Conservation (phyloP, 2,888 invertebrate genomes). For the Caprella mutica region DNA sequence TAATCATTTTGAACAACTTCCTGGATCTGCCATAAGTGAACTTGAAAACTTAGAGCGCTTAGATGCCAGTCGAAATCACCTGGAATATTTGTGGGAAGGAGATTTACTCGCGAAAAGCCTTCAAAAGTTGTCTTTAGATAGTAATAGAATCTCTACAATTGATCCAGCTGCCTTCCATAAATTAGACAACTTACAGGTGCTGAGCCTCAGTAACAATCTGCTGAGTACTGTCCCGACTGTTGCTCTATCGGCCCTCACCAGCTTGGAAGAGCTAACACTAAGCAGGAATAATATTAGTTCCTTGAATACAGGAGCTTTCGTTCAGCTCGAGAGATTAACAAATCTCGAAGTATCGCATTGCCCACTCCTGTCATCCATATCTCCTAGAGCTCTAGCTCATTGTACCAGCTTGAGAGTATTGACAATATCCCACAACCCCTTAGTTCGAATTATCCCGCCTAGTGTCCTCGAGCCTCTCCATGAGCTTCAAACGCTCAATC, state of each 20-base stretch:
- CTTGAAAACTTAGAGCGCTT: slow-evolving; percentile 11
- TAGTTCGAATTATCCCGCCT: slow-evolving; percentile 13
- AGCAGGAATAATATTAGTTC: slow-evolving; percentile 25
- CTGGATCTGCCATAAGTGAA: slow-evolving; percentile 19
- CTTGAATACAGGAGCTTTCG: slow-evolving; percentile 11
- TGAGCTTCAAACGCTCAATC: slow-evolving; percentile 21
- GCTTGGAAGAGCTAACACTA: slow-evolving; percentile 16
- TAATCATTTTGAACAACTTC: slow-evolving; percentile 23
- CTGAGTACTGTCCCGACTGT: slow-evolving; percentile 17
- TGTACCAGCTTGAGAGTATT: slow-evolving; percentile 19
- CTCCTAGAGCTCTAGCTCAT: slow-evolving; percentile 18
- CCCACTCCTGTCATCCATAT: slow-evolving; percentile 17
- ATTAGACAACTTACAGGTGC: slow-evolving; percentile 16
- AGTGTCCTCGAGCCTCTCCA: slow-evolving; percentile 18
- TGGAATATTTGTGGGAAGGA: slow-evolving; percentile 16
- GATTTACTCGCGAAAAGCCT: slow-evolving; percentile 16
- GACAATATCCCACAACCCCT: slow-evolving; percentile 26
- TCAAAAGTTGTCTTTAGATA: slow-evolving; percentile 21
- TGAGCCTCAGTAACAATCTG: slow-evolving; percentile 23
- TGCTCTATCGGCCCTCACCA: slow-evolving; percentile 12
- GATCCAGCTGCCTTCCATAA: slow-evolving; percentile 15
- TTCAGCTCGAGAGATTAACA: slow-evolving; percentile 11
- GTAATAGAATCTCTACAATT: slow-evolving; percentile 21
- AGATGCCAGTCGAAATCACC: slow-evolving; percentile 24
- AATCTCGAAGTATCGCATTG: slow-evolving; percentile 25